phyloP scores from a whole-genome alignment of 35 echinoderm and acorn worm genomes.

The Patiria miniata region DNA sequence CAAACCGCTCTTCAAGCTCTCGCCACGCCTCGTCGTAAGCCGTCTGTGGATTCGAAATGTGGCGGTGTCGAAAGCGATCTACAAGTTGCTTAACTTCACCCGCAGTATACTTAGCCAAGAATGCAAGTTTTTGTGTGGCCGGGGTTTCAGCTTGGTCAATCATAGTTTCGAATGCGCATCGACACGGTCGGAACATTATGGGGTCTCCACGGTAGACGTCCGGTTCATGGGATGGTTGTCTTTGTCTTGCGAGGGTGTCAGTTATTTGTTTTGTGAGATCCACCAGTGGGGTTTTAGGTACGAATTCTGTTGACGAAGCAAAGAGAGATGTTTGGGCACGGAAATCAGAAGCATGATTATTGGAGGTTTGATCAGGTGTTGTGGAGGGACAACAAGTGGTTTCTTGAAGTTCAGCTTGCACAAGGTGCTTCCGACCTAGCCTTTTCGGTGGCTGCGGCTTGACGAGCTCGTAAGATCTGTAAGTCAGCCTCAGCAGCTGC shows the following conservation, averaged over 20 bases:
- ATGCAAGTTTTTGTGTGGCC: neutral
- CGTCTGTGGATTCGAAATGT: neutral
- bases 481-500: no score
- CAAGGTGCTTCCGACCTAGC: conserved; percentile 23
- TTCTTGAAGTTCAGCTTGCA: neutral
- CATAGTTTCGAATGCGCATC: conserved; percentile 43
- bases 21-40: neutral
- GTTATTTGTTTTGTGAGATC: no score
- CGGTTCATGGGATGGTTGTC: neutral
- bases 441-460: conserved; percentile 27
- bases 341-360: conserved; percentile 18
- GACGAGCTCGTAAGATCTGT: conserved; percentile 10
- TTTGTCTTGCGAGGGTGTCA: neutral
- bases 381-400: neutral
- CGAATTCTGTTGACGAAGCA: neutral
- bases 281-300: no score
- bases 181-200: conserved; percentile 43
- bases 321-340: neutral
- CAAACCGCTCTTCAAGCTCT: conserved; percentile 53
- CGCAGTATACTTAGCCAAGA: neutral
- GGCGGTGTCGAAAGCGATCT: neutral
- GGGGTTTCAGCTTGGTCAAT: neutral
- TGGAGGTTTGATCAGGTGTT: neutral
- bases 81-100: neutral
- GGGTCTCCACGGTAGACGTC: conserved; percentile 18